Evolutionary conservation across 2,797 vertebrate genomes (phyloP), one percentile per base, ranked within the genome.

Genomic region (Oophaga sylvatica): DNA sequence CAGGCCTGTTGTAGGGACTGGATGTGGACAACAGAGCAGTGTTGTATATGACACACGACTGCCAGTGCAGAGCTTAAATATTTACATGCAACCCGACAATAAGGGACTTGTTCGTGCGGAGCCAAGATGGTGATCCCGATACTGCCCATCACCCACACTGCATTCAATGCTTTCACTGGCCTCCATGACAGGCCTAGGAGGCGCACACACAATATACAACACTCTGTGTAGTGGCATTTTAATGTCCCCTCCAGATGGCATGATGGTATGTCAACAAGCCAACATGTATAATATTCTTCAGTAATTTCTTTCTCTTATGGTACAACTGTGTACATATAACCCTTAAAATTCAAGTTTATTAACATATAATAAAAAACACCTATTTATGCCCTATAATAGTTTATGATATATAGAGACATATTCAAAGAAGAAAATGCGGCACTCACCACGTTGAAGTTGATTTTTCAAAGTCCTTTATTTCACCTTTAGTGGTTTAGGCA

Each of bases 51-150:
- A 94, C 95, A 96, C 94, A 93, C 94, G 96, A 94, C 95, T 90
- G 85, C 91, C 90, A 90, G 91, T 90, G 93, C 91, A 92, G 92
- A 94, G 91, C 94, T 95, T 95, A 94, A 96, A 96, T 95, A 95
- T 96, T 96, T 96, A 95, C 94, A 94, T 94, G 95, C 91, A 92
- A 93, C 91, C 90, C 92, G 93, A 95, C 95, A 95, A 95, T 95
- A 93, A 94, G 92, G 88, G 93, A 91, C 93, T 95, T 91, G 91
- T 91, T 89, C 90, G 87, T 90, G 90, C 90, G 90, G 0, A 22
- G 92, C 91, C 92, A 91, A 90, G 91, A 92, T 91, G 89, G 92
- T 91, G 89, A 90, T 89, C 90, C 53, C 90, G 93, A 92, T 94
- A 93, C 45, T 53, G 79, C 79, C 79, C 59, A 81, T 65, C 31